phyloP scores from a whole-genome alignment of 2,113 vertebrate genomes.

The Galeopterus variegatus region DNA sequence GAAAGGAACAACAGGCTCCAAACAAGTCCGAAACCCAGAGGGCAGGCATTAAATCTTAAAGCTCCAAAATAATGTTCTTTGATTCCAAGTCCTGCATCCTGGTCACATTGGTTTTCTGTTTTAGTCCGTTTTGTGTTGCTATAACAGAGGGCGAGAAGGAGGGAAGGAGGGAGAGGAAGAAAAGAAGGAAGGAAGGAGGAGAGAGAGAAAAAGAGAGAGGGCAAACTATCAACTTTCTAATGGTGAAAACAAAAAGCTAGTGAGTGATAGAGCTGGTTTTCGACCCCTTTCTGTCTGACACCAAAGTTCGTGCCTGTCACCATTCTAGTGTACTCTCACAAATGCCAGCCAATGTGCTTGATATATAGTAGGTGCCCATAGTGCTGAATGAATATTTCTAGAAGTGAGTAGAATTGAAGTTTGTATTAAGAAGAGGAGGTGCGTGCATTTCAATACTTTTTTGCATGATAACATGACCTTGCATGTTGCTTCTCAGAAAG shows the following conservation, averaged over 20 bases:
- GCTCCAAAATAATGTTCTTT: too few relatives aligned
- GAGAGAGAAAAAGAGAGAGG: not conserved
- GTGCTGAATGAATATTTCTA: not conserved
- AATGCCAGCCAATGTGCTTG: not conserved
- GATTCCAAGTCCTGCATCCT: too few relatives aligned
- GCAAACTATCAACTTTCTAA: not conserved
- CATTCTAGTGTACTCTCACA: not conserved
- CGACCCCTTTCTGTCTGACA: not conserved
- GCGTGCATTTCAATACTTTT: not conserved
- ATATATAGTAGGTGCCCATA: not conserved
- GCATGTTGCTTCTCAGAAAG: not conserved
- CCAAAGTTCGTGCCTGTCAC: not conserved
- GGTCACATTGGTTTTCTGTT: too few relatives aligned
- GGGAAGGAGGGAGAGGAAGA: not conserved
- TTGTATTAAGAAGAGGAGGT: not conserved
- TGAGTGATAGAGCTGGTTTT: not conserved
- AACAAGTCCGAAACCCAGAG: too few relatives aligned
- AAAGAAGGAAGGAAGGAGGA: too few relatives aligned
- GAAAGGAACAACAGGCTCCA: too few relatives aligned
- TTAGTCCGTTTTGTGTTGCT: too few relatives aligned
- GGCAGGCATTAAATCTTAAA: too few relatives aligned
- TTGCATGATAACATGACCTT: slow-evolving; percentile 12
- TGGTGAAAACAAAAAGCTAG: not conserved
- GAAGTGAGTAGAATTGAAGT: not conserved
- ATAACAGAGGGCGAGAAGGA: not conserved